Evolutionary conservation across 2,888 invertebrate species (phyloP), one percentile per base, ranked within the genome.

Genomic region (Trissonchulus latispiculum): DNA sequence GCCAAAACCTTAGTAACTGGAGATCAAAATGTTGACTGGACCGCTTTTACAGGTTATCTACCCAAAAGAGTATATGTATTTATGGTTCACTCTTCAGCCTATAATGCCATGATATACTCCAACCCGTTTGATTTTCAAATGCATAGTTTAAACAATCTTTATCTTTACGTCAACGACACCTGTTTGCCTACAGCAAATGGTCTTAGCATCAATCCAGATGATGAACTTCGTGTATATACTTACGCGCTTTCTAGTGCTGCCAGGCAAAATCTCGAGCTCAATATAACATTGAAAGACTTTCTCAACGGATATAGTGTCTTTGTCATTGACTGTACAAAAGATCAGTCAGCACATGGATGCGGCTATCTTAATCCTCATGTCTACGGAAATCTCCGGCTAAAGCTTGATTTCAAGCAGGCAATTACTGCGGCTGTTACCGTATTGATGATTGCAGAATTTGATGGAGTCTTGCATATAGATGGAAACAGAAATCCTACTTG

Each of bases 21-120:
- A 48, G 48, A 48, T 48, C 64, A 64, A 64, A 64, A 64, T n/a
- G 64, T n/a, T 15, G 64, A 64, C 31, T 64, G 64, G 64, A 64
- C 64, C 18, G 33, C 28, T 28, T 64, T 64, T n/a, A 33, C 29
- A 18, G 64, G 64, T 15, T 18, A 8, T 8, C 33, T 64, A 64
- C 64, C 64, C 28, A 28, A 3, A 31, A 64, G 64, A 33, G 15
- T 64, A 31, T 64, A 15, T 64, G 8, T 64, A n/a, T 3, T 48
- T 8, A 48, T 48, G 48, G 48, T 48, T 8, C 8, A 48, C 23
- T 15, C 48, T 23, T 48, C 48, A 15, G 48, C 48, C 23, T 48
- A 48, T 23, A 48, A 48, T 48, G 8, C 48, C 8, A 48, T 48
- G 48, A 48, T 48, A 8, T 15, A 48, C 23, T 8, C 48, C 23